phyloP scores from a whole-genome alignment of 2,113 vertebrate genomes.

The Limnothrissa miodon region DNA sequence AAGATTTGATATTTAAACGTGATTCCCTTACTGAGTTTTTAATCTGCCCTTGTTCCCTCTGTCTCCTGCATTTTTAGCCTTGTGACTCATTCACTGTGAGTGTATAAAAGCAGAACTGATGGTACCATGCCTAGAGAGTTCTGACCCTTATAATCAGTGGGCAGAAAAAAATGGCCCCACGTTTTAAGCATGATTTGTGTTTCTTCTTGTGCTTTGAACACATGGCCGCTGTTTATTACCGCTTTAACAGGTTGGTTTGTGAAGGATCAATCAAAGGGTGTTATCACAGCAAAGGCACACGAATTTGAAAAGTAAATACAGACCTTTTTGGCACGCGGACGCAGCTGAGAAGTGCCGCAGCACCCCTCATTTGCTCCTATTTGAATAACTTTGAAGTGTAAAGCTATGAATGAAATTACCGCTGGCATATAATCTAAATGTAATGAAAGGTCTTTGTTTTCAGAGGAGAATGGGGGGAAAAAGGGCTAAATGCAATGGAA shows the following conservation, averaged over 20 bases:
- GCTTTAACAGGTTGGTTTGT: background rate
- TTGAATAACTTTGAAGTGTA: slow-evolving; percentile 38
- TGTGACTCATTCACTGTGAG: background rate
- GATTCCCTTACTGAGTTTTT: background rate
- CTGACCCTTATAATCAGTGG: slow-evolving; percentile 24
- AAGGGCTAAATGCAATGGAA: slow-evolving; percentile 30
- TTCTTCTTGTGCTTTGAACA: background rate
- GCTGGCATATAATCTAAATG: slow-evolving; percentile 32
- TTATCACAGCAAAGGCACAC: background rate
- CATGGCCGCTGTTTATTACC: background rate
- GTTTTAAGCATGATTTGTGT: background rate
- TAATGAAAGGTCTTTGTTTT: slow-evolving; percentile 38
- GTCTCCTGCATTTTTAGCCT: background rate
- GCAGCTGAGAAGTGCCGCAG: background rate
- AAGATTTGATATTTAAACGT: background rate
- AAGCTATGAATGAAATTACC: slow-evolving; percentile 34
- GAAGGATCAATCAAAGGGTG: background rate
- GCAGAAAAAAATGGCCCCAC: background rate
- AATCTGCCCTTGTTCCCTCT: background rate
- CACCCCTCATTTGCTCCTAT: background rate
- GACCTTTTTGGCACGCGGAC: background rate
- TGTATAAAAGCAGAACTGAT: background rate
- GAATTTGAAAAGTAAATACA: background rate
- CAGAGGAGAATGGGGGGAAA: slow-evolving; percentile 21
- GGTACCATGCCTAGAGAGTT: background rate